Evolutionary conservation across 2,888 invertebrate species (phyloP), one percentile per base, ranked within the genome.

Genomic region (Nemurella pictetii): DNA sequence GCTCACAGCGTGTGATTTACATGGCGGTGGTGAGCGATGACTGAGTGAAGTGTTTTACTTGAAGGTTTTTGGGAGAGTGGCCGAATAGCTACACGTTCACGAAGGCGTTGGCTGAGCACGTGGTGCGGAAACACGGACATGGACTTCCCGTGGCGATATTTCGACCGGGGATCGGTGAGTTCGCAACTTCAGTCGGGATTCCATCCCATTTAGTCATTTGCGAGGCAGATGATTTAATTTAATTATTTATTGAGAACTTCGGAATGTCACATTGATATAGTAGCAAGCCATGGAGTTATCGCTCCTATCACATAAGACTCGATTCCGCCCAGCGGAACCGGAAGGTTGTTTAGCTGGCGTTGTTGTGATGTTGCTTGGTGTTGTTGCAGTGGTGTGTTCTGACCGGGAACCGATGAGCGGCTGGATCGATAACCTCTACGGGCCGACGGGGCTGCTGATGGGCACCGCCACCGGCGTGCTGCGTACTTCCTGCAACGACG

Each of bases 31-130:
- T n/a, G n/a, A n/a, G n/a, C n/a, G n/a, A n/a, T n/a, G n/a, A n/a
- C n/a, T n/a, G n/a, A n/a, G n/a, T n/a, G n/a, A n/a, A n/a, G 55
- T 12, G 9, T 55, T 55, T 55, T 55, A 12, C 55, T n/a, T n/a
- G n/a, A n/a, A 87, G 86, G 26, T 30, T 87, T 73, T 27, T 87
- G 7, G 87, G 87, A 1, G 85, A 86, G 12, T 90, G 91, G 35
- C 93, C 93, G 2, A 93, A 93, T 88, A 92, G 92, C 0, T 93
- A 93, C 90, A 92, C 92, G 0, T 91, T 90, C 88, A 92, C 93
- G 3, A 93, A 93, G 88, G 92, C 92, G 55, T 87, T 93, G 84
- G 92, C 92, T 0, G 93, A 93, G 87, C 89, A 89, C 80, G 86
- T 91, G 84, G 88, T 93, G 36, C 87, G 89, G 3, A 89, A 90